Percentiles rank a stretch among this genome's conserved stretches.
Evolutionary conservation across 2,113 vertebrate genomes (phyloP).

Genomic region (Ammospiza caudacuta): DNA sequence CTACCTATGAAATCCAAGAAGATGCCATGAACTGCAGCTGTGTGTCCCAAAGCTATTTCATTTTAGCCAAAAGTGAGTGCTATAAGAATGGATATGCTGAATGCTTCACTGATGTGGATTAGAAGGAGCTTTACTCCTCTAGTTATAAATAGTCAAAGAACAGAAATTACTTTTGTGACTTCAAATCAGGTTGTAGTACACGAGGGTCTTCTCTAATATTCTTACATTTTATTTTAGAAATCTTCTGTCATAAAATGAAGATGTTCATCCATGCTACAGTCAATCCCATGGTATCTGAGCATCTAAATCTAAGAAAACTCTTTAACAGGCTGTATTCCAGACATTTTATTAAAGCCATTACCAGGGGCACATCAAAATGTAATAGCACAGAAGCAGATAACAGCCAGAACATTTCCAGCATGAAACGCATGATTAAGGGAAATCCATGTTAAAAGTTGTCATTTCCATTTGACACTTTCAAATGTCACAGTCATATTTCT

Average conservation of each 20-base stretch:
- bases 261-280: neutral
- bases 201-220: neutral
- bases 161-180: neutral
- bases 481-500: slow-evolving; percentile 10
- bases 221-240: neutral
- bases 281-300: neutral
- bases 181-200: neutral
- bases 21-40: neutral
- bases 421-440: neutral
- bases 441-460: slow-evolving; percentile 12
- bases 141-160: neutral
- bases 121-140: neutral
- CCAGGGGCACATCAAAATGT: slow-evolving; percentile 17
- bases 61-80: neutral
- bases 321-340: slow-evolving; percentile 8
- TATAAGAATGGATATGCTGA: neutral
- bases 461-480: slow-evolving; percentile 4
- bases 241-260: neutral
- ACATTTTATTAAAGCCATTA: slow-evolving; percentile 40
- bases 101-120: neutral
- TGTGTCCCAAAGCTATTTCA: neutral
- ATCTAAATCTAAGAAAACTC: slow-evolving; percentile 29
- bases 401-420: neutral
- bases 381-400: slow-evolving; percentile 27
- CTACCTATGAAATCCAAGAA: neutral